phyloP scores from a whole-genome alignment of 2,888 invertebrate species.

The Caenorhabditis sp. region DNA sequence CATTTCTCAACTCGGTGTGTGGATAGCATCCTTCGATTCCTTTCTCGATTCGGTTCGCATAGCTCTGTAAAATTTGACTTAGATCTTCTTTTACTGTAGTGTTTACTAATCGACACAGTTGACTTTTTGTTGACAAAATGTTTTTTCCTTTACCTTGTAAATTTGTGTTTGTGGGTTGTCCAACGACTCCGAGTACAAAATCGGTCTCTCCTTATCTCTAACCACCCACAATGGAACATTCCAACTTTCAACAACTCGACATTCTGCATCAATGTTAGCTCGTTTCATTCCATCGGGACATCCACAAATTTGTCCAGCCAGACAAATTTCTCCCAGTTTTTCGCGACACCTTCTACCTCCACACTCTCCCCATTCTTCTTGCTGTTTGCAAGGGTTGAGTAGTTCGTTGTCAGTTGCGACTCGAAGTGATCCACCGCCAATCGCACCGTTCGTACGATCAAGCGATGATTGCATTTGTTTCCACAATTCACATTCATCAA shows the following conservation, averaged over 20 bases:
- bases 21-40: slow-evolving; percentile 68
- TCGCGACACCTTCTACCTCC: slow-evolving; percentile 61
- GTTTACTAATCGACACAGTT: not conserved
- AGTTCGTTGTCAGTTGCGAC: slow-evolving; percentile 66
- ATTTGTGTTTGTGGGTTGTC: slow-evolving; percentile 60
- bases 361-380: slow-evolving; percentile 56
- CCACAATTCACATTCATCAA: slow-evolving; percentile 68
- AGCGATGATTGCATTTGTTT: slow-evolving; percentile 64
- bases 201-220: slow-evolving; percentile 56
- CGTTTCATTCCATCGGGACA: slow-evolving; percentile 68
- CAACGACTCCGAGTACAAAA: slow-evolving; percentile 60
- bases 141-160: slow-evolving; percentile 43
- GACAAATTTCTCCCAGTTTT: slow-evolving; percentile 60
- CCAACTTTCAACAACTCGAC: slow-evolving; percentile 68
- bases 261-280: slow-evolving; percentile 48
- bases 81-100: not conserved
- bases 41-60: slow-evolving; percentile 45
- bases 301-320: slow-evolving; percentile 67
- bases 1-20: slow-evolving; percentile 62
- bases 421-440: slow-evolving; percentile 64
- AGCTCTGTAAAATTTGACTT: slow-evolving; percentile 13
- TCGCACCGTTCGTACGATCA: slow-evolving; percentile 50
- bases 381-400: slow-evolving; percentile 63
- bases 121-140: no score
- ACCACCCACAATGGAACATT: slow-evolving; percentile 67